A percentile compares a stretch with the other conserved stretches of the same genome.
Conservation (phyloP, 2,113 vertebrate genomes). For the Ellobius talpinus region DNA sequence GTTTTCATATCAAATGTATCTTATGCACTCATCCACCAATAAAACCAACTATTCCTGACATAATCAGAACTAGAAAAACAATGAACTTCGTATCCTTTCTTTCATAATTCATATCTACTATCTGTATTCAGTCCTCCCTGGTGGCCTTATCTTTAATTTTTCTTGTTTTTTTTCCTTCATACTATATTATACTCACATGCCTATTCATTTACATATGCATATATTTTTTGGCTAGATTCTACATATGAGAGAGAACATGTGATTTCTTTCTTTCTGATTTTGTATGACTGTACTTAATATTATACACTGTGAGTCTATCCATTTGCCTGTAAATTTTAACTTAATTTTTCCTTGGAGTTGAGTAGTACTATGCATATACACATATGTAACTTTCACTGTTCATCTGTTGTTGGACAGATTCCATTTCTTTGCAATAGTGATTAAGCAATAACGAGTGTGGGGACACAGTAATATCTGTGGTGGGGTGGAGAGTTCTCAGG, state of each 20-base stretch:
- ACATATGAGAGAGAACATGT: neutral
- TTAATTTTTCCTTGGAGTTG: neutral
- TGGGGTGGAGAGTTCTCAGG: too few relatives aligned
- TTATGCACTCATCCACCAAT: neutral
- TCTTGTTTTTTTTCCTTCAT: neutral
- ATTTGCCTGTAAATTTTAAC: neutral
- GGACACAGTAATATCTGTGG: neutral
- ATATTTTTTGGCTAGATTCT: neutral
- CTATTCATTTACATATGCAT: neutral
- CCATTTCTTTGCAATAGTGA: neutral
- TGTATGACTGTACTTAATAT: neutral
- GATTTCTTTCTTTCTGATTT: neutral
- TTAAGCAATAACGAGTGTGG: too few relatives aligned
- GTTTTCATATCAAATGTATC: neutral
- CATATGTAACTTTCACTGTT: neutral
- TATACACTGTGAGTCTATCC: neutral
- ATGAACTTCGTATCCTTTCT: neutral
- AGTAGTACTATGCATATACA: neutral
- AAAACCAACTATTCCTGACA: neutral
- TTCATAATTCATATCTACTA: neutral
- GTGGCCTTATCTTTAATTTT: neutral
- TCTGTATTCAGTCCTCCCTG: neutral
- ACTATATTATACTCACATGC: neutral
- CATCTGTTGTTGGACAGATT: neutral
- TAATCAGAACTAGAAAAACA: neutral